Evolutionary conservation across 30 jellyfish, hydroid and myxozoan species (phyloP), one percentile per base, ranked within the genome.

Genomic region (Aurelia coerulea): DNA sequence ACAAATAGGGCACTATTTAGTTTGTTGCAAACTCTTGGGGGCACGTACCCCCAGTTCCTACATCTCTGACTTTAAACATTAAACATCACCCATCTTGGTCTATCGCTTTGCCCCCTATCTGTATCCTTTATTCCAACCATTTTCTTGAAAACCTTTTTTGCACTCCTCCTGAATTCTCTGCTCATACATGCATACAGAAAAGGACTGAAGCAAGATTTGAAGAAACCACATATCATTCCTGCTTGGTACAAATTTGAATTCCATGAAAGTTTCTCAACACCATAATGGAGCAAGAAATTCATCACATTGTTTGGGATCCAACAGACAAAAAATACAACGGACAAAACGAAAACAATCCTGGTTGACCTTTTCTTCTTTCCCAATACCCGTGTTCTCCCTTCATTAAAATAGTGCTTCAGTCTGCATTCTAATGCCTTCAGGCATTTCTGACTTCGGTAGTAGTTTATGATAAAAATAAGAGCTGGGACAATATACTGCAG

Each of bases 161-260:
- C 80, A 67, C 74, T 56, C 12, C 37, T 19, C 16, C 97, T 71
- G 76, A 94, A 94, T 5, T 83, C 90, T 50, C 84, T 49, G 86
- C 97, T 88, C 59, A 71, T 87, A 73, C 78, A 80, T 19, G 96
- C 89, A 51, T 94, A 94, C 71, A 94, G 69, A 19, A 94, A 10
- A 5, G 98, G 98, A 68, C 89, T 94, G 29, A 94, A 34, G 53
- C 97, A 94, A n/a, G 97, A 74, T 72, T 76, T 94, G 53, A 86
- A 68, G 52, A 81, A 83, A 52, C 96, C 90, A 0, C 89, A 68
- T 39, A 94, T 34, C 9, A 94, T 73, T 1, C 88, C 85, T 9
- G 74, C 67, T 73, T 94, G 98, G 53, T 49, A 94, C n/a, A 85
- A 14, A 75, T 49, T 52, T 7, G 97, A 76, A 71, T 94, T 84